Base-by-base conservation (phyloP, 2,797 vertebrate species). In the Pogoniulus pusillus region DNA sequence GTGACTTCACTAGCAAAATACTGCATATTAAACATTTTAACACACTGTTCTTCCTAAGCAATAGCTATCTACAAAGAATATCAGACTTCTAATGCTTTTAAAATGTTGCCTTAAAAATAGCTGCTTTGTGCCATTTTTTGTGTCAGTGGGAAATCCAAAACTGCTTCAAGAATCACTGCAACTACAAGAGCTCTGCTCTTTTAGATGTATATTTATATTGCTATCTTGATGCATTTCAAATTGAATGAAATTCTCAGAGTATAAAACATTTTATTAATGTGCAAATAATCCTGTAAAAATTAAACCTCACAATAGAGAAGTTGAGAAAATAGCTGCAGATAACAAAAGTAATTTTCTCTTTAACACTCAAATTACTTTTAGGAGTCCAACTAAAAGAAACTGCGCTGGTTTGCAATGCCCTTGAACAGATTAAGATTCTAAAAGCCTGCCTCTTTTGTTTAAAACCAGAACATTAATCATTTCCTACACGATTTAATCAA, bases 401-500 rank as follows among this genome's bases (percentile, higher is more conserved):
- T 82, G 37, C 16, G 22, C 30, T 86, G 55, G 73, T 59, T 92
- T 93, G 57, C 65, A 93, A 87, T 55, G 60, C 65, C 65, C 91
- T 96, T 87, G 96, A 97, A 92, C 80, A 96, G 87, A 96, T 91
- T 59, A 93, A 57, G 65, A 65, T 91, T 87, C 41, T 90, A 90
- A 89, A 89, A 94, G 86, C 23, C 47, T 76, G 29, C 57, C 69
- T 92, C 78, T 92, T 73, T 94, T 88, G 69, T 93, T 93, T 92
- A 88, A 91, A 89, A 92, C 1, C 29, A 84, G 75, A 93, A 92
- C 94, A 90, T 76, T 53, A 94, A 75, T 95, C 24, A 84, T 79
- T 91, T 91, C 60, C 57, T 80, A 29, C 55, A 64, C 30, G 35
- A 94, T 91, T 92, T 80, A 81, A 93, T 94, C 82, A 93, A 47